Evolutionary conservation across 1,140 invertebrate species (phyloP), one percentile per base, ranked within the genome.

Genomic region (Listronotus oregonensis): DNA sequence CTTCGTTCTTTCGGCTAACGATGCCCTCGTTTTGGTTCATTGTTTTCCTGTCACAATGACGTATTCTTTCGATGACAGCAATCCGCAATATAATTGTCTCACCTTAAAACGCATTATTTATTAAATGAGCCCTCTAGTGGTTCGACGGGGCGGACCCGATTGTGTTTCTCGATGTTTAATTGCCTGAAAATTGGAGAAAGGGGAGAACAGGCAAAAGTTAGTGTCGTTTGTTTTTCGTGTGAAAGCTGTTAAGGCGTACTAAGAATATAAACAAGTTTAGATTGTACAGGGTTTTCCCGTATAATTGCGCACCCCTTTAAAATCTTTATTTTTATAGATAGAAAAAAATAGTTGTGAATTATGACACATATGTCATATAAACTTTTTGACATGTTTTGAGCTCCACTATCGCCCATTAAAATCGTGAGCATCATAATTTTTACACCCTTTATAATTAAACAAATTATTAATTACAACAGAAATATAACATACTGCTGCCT

Each of bases 181-280:
- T 58, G 55, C 55, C 55, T 58, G 55, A 58, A 58, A 58, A 58
- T 58, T 58, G 55, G 55, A 58, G 55, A 58, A 58, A 58, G 43
- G 55, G 55, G 46, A 42, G 46, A 54, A 46, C 55, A n/a, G 55
- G 40, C 55, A 14, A 32, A 58, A 58, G 55, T 58, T 58, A 44
- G 18, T 42, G 55, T 58, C 55, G 40, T 34, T 58, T 58, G 42
- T 58, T 58, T 58, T 58, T 32, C 10, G n/a, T 39, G 12, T 27
- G 14, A 55, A 37, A 50, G 10, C 11, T 32, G 17, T 12, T 32
- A 27, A 12, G 27, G 21, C 21, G 21, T 27, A 27, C 21, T 27
- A 27, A 27, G 21, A 27, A 27, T 27, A 27, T 27, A 27, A 27
- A 27, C 21, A 27, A 27, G 21, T 27, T 27, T 1, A 27, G 21